Base-by-base conservation (phyloP, 1,140 invertebrate species). In the Zaprionus inermis region DNA sequence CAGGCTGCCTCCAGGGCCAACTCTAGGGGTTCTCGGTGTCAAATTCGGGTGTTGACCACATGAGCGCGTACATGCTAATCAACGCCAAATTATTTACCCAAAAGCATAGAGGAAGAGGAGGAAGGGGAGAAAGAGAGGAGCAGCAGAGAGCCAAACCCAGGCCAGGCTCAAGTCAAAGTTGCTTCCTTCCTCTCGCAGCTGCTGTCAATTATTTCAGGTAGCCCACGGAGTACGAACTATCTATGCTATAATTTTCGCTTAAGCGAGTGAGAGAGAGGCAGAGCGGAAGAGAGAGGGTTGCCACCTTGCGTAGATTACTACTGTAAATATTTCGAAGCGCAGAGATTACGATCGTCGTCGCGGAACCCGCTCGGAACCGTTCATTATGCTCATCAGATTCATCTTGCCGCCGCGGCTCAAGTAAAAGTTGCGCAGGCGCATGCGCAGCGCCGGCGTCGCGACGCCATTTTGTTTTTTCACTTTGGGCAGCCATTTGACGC, bases 321-420 rank as follows among this genome's bases (percentile, higher is more conserved):
- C 85, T 88, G 86, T 90, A 90, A 90, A 90, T 90, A 90, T 90
- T 91, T 91, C 91, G 74, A 90, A 80, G 77, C 52, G 58, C 44
- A 5, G 58, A 81, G 86, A 90, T 90, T 86, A 90, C 83, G 69
- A 90, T 90, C 86, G 68, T 41, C 46, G 69, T 28, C 24, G 24
- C n/a, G n/a, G n/a, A n/a, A 74, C 63, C 36, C 14, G 36, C 7
- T 16, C 7, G 72, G 67, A 90, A 90, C 86, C 85, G 73, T 82
- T 86, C 77, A 90, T 90, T 90, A 90, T 71, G 75, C 66, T 76
- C 11, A 78, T 89, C 84, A 71, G 85, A 89, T 90, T 84, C 24
- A 28, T 82, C 68, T 61, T 82, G 76, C 55, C 24, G 24, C 5
- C 68, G 68, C 72, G 67, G 72, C 38, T 18, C 49, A 60, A 72